phyloP scores from a whole-genome alignment of 2,797 vertebrate genomes.

The Pampus argenteus region DNA sequence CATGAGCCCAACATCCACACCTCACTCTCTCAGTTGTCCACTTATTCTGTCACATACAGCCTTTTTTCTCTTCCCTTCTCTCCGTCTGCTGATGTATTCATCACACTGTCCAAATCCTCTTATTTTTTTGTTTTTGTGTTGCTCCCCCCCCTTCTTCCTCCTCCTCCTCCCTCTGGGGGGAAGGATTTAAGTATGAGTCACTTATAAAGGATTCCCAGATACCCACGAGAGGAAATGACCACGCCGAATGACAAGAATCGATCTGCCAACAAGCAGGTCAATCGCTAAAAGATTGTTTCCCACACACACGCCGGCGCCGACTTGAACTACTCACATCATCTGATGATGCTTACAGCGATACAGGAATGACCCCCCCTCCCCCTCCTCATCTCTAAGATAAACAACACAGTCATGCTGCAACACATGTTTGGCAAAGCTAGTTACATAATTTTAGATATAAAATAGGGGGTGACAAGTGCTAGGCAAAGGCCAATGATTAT shows the following conservation, averaged over 20 bases:
- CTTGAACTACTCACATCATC: background rate
- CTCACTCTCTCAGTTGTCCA: slow-evolving; percentile 6
- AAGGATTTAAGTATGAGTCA: slow-evolving; percentile 64
- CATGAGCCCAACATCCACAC: slow-evolving; percentile 7
- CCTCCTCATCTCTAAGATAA: background rate
- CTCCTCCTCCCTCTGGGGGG: slow-evolving; percentile 13
- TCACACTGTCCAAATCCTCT: slow-evolving; percentile 42
- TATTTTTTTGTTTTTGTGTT: background rate
- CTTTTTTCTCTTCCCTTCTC: slow-evolving; percentile 49
- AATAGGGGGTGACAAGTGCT: slow-evolving; percentile 22
- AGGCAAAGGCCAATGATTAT: slow-evolving; percentile 44
- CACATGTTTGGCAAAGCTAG: background rate
- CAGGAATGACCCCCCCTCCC: background rate
- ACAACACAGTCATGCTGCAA: background rate
- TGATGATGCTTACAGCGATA: slow-evolving; percentile 19
- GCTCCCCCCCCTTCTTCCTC: background rate
- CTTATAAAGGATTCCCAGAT: slow-evolving; percentile 62
- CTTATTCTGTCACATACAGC: slow-evolving; percentile 3
- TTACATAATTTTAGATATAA: slow-evolving; percentile 4
- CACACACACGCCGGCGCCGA: slow-evolving; percentile 16
- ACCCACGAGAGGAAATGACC: slow-evolving; percentile 42
- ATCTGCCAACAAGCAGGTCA: slow-evolving; percentile 54
- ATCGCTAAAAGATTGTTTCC: slow-evolving; percentile 51
- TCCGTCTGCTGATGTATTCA: slow-evolving; percentile 37
- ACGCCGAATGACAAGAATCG: slow-evolving; percentile 53